A percentile compares a stretch with the other conserved stretches of the same genome.
These are phyloP conservation scores for Felis catus DNA, from an alignment of 2,113 vertebrate species.

Conservation along the genomic window F.catus_Fca126_mat1.0 CM031411.1:72004501-72005000, in stretches of 20 bases:
- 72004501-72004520: not conserved
- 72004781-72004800: not conserved
- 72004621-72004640: no score
- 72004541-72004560: not conserved
- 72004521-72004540: slow-evolving; percentile 18
- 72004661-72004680: slow-evolving; percentile 2
- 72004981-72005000: no score
- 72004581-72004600: slow-evolving; percentile 11
- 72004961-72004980: no score
- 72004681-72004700: not conserved
- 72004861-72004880: no score
- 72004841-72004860: not conserved
- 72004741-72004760: slow-evolving; percentile 34
- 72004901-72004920: no score
- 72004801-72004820: slow-evolving; percentile 19
- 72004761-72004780: slow-evolving; percentile 35
- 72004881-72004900: no score
- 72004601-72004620: no score
- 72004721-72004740: not conserved
- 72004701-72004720: not conserved
- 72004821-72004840: not conserved
- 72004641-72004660: slow-evolving; percentile 15
- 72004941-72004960: no score
- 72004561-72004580: not conserved
- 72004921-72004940: no score